phyloP scores from a whole-genome alignment of 1,140 invertebrate genomes.

The Matsumurasca onukii region DNA sequence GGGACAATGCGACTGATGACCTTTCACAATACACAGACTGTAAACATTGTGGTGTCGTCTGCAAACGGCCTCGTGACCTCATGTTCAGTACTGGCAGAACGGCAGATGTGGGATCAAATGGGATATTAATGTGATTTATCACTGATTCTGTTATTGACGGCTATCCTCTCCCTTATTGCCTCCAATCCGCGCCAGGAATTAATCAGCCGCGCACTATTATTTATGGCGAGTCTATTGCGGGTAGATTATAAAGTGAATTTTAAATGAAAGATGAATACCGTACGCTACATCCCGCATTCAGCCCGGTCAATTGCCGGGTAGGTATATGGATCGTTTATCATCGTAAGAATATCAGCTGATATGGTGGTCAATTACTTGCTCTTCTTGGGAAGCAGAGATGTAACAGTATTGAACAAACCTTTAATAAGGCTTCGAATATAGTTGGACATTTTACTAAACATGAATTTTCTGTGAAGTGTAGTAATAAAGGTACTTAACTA shows the following conservation, averaged over 20 bases:
- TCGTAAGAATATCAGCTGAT: too few relatives aligned
- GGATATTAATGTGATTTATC: slow-evolving; percentile 24
- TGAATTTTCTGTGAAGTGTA: too few relatives aligned
- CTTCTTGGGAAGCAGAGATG: too few relatives aligned
- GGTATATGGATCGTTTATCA: background rate
- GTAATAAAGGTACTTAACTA: too few relatives aligned
- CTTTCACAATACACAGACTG: slow-evolving; percentile 9
- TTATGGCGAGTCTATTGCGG: background rate
- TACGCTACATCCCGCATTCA: background rate
- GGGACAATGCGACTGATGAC: slow-evolving; percentile 13
- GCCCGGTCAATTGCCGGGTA: background rate
- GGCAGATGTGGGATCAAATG: slow-evolving; percentile 23
- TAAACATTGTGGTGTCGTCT: slow-evolving; percentile 14
- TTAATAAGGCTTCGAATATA: too few relatives aligned
- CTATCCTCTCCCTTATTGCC: slow-evolving; percentile 13
- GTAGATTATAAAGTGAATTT: slow-evolving; percentile 9
- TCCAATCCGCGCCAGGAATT: slow-evolving; percentile 21
- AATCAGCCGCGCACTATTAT: slow-evolving; percentile 19
- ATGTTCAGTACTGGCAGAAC: background rate
- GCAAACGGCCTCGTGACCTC: too few relatives aligned
- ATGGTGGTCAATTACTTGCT: too few relatives aligned
- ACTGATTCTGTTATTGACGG: slow-evolving; percentile 5
- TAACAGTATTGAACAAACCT: too few relatives aligned
- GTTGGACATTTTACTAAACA: too few relatives aligned
- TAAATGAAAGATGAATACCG: slow-evolving; percentile 11